These are phyloP conservation scores for Sebastes taczanowskii DNA, from an alignment of 2,797 vertebrate species.

Conservation along the genomic window DNA sequence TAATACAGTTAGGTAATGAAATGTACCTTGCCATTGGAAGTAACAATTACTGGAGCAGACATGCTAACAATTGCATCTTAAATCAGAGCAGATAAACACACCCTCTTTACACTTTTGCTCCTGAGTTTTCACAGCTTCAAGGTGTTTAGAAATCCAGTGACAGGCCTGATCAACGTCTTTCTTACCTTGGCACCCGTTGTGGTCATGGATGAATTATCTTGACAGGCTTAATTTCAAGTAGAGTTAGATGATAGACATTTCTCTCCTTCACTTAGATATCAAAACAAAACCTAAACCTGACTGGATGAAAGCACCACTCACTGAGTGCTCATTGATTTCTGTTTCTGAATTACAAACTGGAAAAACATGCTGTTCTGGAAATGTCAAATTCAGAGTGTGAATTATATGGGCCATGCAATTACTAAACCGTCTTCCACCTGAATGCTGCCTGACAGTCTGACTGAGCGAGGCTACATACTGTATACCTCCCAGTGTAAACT, in stretches of 20 bases:
- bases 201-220: background rate
- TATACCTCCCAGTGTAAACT: background rate
- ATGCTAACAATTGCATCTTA: background rate
- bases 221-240: background rate
- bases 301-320: background rate
- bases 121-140: too few relatives aligned
- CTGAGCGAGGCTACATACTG: background rate
- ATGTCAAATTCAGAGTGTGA: background rate
- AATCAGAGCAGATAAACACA: too few relatives aligned
- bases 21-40: background rate
- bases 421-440: background rate
- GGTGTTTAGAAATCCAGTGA: background rate
- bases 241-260: too few relatives aligned
- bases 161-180: background rate
- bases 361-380: background rate
- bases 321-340: background rate
- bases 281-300: background rate
- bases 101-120: too few relatives aligned
- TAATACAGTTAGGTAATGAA: background rate
- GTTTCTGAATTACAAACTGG: background rate
- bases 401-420: background rate
- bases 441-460: background rate
- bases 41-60: background rate
- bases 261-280: background rate
- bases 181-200: background rate